phyloP scores from a whole-genome alignment of 2,888 invertebrate genomes.

The Agrilus biguttatus region DNA sequence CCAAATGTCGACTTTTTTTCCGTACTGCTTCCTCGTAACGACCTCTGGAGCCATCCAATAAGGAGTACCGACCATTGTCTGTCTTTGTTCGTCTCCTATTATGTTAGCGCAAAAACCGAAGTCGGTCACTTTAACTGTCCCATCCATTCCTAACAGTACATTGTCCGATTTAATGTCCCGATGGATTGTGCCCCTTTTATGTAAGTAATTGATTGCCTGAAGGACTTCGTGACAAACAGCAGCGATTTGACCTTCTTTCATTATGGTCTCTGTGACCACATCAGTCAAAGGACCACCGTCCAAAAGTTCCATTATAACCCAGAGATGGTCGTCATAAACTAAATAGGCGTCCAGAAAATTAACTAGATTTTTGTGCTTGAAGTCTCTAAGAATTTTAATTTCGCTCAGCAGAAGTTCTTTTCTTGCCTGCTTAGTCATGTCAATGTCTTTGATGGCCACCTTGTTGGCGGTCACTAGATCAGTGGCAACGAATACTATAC shows the following conservation, averaged over 20 bases:
- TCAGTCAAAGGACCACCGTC: constrained; percentile 93
- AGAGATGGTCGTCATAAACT: constrained; percentile 71
- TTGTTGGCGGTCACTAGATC: constrained; percentile 55
- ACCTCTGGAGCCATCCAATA: constrained; percentile 99
- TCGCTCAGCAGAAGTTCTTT: constrained; percentile 93
- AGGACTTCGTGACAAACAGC: constrained; percentile 84
- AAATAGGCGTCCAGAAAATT: constrained; percentile 90
- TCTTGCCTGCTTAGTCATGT: constrained; percentile 85
- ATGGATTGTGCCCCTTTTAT: constrained; percentile 81
- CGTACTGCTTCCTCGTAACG: constrained; percentile 83
- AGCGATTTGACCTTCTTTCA: constrained; percentile 95
- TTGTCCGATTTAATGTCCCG: constrained; percentile 98
- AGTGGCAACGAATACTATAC: constrained; percentile 81
- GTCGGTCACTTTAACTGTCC: constrained; percentile 83
- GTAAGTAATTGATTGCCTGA: constrained; percentile 78
- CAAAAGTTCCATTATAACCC: constrained; percentile 94
- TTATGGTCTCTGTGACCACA: constrained; percentile 91
- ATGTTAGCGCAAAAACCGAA: constrained; percentile 98
- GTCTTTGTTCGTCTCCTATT: constrained; percentile 84
- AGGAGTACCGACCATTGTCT: constrained; percentile 96
- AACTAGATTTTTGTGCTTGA: constrained; percentile 87
- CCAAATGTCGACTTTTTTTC: constrained; percentile 79
- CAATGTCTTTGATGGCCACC: constrained; percentile 94
- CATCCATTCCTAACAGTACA: constrained; percentile 84
- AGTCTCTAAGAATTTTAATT: constrained; percentile 80